phyloP scores from a whole-genome alignment of 2,113 vertebrate species.

The Phocoena phocoena region DNA sequence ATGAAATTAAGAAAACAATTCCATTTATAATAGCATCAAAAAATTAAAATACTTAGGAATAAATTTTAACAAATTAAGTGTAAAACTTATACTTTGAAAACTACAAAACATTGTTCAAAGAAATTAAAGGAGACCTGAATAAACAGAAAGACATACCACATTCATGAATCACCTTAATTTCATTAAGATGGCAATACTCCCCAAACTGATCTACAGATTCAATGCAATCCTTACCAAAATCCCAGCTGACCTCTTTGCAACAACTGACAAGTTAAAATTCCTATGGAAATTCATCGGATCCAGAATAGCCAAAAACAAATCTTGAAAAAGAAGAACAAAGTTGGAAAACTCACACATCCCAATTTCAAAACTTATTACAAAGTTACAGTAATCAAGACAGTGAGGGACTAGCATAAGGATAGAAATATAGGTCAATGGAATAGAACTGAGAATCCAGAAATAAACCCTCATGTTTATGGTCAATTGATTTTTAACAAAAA shows the following conservation, averaged over 20 bases:
- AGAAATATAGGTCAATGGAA: neutral
- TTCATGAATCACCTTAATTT: neutral
- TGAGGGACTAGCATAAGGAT: neutral
- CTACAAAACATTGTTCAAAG: neutral
- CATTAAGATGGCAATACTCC: neutral
- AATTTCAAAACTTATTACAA: neutral
- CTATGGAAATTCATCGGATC: neutral
- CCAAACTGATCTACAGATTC: neutral
- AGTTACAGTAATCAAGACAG: neutral
- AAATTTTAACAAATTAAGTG: neutral
- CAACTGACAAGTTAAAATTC: neutral
- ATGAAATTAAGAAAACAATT: neutral
- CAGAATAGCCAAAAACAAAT: neutral
- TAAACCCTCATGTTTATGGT: neutral
- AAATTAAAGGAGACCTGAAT: slow-evolving; percentile 2
- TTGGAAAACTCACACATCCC: neutral
- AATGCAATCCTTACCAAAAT: neutral
- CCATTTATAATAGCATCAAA: neutral
- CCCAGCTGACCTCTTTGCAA: neutral
- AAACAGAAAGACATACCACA: neutral
- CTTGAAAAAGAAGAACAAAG: neutral
- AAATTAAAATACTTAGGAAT: slow-evolving; percentile 13
- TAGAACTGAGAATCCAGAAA: neutral
- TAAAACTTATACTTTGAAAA: slow-evolving; percentile 9
- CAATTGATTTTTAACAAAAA: neutral